A percentile compares a stretch with the other conserved stretches of the same genome.
Conservation (phyloP, 2,113 vertebrate species). For the Pelecanus crispus region DNA sequence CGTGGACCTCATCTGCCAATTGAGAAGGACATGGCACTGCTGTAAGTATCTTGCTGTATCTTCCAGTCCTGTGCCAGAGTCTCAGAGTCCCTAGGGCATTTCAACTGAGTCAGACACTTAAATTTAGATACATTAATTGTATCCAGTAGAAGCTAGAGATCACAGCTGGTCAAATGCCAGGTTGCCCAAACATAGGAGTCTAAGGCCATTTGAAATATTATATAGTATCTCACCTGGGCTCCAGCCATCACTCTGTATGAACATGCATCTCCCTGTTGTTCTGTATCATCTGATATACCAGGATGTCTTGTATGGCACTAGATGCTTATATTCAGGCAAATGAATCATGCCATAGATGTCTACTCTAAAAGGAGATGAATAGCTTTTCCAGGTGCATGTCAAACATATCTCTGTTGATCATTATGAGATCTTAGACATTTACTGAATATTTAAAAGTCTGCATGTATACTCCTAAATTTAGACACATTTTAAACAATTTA, state of each 20-base stretch:
- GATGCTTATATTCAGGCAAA: neutral
- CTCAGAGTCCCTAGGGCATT: neutral
- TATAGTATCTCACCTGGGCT: neutral
- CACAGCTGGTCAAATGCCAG: neutral
- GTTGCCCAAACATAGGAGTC: neutral
- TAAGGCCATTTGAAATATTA: neutral
- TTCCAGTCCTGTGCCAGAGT: neutral
- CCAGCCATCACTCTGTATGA: neutral
- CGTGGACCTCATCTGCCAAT: neutral
- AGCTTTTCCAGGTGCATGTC: neutral
- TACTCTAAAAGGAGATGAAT: neutral
- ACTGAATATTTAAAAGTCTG: neutral
- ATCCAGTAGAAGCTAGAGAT: neutral
- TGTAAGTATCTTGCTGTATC: neutral
- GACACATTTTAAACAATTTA: neutral
- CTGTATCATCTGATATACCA: neutral
- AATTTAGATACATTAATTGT: neutral
- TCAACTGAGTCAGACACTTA: neutral
- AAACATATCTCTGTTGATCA: neutral
- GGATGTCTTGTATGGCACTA: neutral
- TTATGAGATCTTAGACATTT: neutral
- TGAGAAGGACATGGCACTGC: neutral
- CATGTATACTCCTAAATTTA: neutral
- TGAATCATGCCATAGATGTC: neutral
- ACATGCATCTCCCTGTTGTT: neutral